Base-by-base conservation (phyloP, 2,113 vertebrate species). In the Cottus gobio region DNA sequence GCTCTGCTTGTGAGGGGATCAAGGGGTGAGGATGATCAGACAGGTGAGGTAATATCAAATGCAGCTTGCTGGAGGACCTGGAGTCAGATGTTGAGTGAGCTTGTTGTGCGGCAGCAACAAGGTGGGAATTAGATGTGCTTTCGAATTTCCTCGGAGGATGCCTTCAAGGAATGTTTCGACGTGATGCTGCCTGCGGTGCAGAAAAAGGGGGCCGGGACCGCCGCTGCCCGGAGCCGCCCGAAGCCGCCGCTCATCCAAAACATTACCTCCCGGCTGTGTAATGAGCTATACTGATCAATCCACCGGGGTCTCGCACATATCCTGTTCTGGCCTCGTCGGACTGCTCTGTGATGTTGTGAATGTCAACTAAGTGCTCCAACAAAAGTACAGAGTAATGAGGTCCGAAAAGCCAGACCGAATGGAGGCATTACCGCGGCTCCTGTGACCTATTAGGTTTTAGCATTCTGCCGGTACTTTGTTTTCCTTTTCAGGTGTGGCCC, bases 361-460 rank as follows among this genome's bases (percentile, higher is more conserved):
- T 81, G 79, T 86, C 52, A 86, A 81, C 57, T 30, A 64, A 63
- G 57, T 31, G 31, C 80, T 73, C 87, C 87, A 80, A 87, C 76
- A 76, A 70, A 83, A 74, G 65, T 31, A 62, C 37, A 64, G 78
- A 86, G 85, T 89, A 90, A 90, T 85, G 74, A 89, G 71, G 79
- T 76, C 75, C 3, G 22, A 44, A 65, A 77, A 72, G 42, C 36
- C n/a, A 2, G 48, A 34, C 61, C 57, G 37, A 85, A 58, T 52
- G 24, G 67, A 65, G 66, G 65, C 54, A 44, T 73, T 70, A 34
- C 26, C 62, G 39, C 50, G 28, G 37, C 63, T 31, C 26, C 71
- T 56, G 52, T 70, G 66, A 65, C 76, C 70, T 73, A 31, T 67
- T 65, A 36, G 2, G 18, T 39, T 62, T 66, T 62, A 68, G 9